Evolutionary conservation across 2,113 vertebrate species (phyloP), one percentile per base, ranked within the genome.

Genomic region (Perca fluviatilis): DNA sequence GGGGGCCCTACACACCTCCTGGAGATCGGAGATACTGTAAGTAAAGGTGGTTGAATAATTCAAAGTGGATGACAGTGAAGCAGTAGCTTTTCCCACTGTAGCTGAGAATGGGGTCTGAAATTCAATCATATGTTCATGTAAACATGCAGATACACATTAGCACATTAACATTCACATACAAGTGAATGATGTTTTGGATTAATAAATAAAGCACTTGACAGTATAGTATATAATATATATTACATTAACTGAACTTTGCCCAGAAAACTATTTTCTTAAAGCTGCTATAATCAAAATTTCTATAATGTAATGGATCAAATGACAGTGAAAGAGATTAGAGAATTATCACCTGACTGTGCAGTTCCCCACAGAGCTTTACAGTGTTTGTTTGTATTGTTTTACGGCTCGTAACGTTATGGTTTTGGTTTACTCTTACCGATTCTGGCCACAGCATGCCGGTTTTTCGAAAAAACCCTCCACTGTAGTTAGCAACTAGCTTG

Each of bases 11-110:
- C 50, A 57, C 60, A 68, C 61, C 80, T 82, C 73, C 16, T 14
- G 49, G 87, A 79, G 87, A 85, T 61, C 27, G n/a, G 83, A 78
- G 69, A 79, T 74, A 69, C 64, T 68, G 57, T 80, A 82, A 66
- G 74, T 77, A 51, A 80, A 84, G 68, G n/a, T n/a, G 82, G 60
- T 23, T 94, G 69, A 93, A 94, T 93, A 88, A 94, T 93, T 93
- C 67, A 92, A 63, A 69, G 75, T 65, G 68, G 56, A 61, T 2
- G 27, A 25, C n/a, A n/a, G 50, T 62, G 50, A 73, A 65, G 78
- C 49, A 43, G 33, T 46, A 46, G 60, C 33, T 54, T 15, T 54
- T 11, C 46, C 49, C 62, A 33, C 40, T 69, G 13, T 3, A 15
- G 66, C 51, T 23, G 4, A 73, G 60, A 65, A 47, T 16, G 30